Evolutionary conservation across 2,797 vertebrate genomes (phyloP), one percentile per base, ranked within the genome.

Genomic region (Poecilia velifera): DNA sequence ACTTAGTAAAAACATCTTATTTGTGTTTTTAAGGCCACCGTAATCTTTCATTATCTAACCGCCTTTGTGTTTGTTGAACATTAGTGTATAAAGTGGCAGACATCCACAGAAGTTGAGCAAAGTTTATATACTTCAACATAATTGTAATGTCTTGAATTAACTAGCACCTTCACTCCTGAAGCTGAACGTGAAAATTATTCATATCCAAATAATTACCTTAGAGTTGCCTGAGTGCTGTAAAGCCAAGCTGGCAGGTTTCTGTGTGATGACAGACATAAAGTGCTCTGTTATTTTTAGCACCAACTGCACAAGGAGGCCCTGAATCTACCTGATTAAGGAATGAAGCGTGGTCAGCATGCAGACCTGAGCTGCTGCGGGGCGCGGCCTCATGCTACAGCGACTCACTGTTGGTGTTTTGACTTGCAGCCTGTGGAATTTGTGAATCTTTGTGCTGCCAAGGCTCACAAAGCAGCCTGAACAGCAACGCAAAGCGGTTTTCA

Each of bases 351-450:
- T 90, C 84, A 87, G 88, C 75, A 76, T 43, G 76, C 59, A 75
- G 49, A 51, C 49, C 74, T 73, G 59, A 59, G 76, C 34, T 79
- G 80, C 76, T 36, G 22, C 74, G 73, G 81, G 31, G 39, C 9
- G 72, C 79, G 51, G 75, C 73, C 85, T 86, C 57, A 76, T 88
- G 86, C 88, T 49, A 79, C 71, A 91, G 76, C 36, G 64, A 79
- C 86, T 88, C 47, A 18, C 82, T 74, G 53, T 80, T 86, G 82
- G 59, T 84, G 87, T 91, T 93, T 89, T 86, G 86, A 91, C 90
- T 89, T 80, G 86, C 83, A 84, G 78, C 89, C 88, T 87, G 82
- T 88, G 88, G 89, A 90, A 93, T 94, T 87, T 89, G 79, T 82
- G 82, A 84, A 78, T 82, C 82, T 91, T 83, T 41, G 51, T 84